phyloP scores from a whole-genome alignment of 2,113 vertebrate species.

The Noctilio leporinus region DNA sequence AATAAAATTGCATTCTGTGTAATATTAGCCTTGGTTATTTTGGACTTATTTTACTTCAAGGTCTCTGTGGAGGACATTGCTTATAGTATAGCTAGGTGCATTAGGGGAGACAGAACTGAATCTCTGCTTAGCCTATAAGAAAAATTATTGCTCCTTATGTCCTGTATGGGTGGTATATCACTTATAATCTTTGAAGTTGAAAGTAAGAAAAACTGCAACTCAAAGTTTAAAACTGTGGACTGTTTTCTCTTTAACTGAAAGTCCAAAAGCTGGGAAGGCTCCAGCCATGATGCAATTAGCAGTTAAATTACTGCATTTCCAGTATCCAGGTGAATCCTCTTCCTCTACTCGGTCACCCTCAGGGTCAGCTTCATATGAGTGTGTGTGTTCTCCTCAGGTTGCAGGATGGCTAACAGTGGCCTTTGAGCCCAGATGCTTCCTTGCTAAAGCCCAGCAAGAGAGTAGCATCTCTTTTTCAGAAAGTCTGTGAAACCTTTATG shows the following conservation, averaged over 20 bases:
- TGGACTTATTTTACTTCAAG: background rate
- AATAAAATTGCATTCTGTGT: background rate
- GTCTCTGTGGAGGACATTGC: background rate
- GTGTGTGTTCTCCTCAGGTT: background rate
- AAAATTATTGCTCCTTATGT: background rate
- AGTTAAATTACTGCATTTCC: background rate
- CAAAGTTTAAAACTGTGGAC: background rate
- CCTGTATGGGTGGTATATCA: background rate
- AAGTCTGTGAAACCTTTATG: background rate
- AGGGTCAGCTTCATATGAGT: background rate
- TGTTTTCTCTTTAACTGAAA: background rate
- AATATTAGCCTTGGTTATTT: background rate
- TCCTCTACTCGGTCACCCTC: background rate
- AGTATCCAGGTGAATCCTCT: background rate
- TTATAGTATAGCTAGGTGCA: background rate
- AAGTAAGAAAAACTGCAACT: background rate
- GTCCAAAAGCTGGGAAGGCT: background rate
- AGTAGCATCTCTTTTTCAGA: background rate
- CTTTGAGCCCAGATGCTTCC: background rate
- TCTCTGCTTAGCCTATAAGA: background rate
- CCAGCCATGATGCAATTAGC: background rate
- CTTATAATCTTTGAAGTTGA: background rate
- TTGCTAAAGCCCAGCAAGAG: background rate
- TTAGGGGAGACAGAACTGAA: background rate
- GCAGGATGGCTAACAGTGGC: background rate